phyloP scores from a whole-genome alignment of 2,113 vertebrate genomes.

The Albula glossodonta region DNA sequence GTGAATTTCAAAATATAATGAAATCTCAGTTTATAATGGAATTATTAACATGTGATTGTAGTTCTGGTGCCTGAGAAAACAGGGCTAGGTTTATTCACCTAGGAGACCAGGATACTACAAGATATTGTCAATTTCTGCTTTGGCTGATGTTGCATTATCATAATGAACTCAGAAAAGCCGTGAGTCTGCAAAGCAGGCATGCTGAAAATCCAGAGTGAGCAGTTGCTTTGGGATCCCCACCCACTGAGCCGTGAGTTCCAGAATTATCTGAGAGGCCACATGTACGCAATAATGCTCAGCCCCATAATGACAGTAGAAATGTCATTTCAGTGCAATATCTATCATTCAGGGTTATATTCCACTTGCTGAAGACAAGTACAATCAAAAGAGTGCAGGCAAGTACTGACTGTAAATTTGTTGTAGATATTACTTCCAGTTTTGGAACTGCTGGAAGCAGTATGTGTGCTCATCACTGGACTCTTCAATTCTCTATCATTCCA shows the following conservation, averaged over 20 bases:
- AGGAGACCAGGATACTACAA: too few species aligned
- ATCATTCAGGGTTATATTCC: neutral
- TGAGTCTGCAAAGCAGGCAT: neutral
- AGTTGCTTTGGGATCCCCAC: neutral
- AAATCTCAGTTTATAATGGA: too few species aligned
- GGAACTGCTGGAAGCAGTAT: neutral
- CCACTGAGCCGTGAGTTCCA: neutral
- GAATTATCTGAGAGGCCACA: neutral
- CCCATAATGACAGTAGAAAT: neutral
- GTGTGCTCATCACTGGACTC: neutral
- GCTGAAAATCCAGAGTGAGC: neutral
- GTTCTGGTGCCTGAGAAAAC: too few species aligned
- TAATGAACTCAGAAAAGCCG: neutral
- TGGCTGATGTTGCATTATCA: neutral
- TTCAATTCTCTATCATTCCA: neutral
- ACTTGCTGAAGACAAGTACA: neutral
- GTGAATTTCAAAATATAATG: too few species aligned
- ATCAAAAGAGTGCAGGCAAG: too few species aligned
- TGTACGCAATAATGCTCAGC: neutral
- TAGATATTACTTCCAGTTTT: neutral
- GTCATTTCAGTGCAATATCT: neutral
- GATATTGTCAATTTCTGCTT: neutral
- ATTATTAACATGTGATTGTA: too few species aligned
- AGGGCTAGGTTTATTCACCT: too few species aligned
- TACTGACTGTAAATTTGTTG: neutral